Conservation (phyloP, 2,888 invertebrate genomes). For the Epistrophe eligans region DNA sequence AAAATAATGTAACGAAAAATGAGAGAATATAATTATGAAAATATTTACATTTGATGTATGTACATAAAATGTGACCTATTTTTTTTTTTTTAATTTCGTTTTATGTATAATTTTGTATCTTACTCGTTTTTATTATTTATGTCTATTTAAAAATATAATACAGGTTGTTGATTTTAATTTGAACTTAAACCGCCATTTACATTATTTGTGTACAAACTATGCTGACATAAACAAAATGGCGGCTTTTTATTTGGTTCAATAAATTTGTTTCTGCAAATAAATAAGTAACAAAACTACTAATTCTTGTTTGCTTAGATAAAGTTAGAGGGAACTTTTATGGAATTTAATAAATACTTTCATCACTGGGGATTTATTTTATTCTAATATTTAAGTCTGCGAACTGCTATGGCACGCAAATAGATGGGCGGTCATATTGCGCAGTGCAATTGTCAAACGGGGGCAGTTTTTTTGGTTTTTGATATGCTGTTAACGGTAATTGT, state of each 20-base stretch:
- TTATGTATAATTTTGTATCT: not conserved
- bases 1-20: conserved; percentile 55
- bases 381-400: conserved; percentile 56
- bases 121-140: not conserved
- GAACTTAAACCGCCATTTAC: conserved; percentile 45
- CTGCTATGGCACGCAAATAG: conserved; percentile 54
- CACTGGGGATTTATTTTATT: conserved; percentile 63
- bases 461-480: conserved; percentile 71
- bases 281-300: conserved; percentile 53
- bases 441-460: conserved; percentile 54
- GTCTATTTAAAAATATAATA: conserved; percentile 51
- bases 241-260: conserved; percentile 18
- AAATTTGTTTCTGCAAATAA: conserved; percentile 37
- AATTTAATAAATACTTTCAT: conserved; percentile 74
- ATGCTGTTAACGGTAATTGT: conserved; percentile 58
- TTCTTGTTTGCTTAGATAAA: conserved; percentile 23
- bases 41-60: conserved; percentile 68
- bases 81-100: not conserved
- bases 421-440: conserved; percentile 51
- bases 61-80: conserved; percentile 29
- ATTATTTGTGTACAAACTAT: conserved; percentile 28
- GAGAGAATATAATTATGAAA: conserved; percentile 10
- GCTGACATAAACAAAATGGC: conserved; percentile 33
- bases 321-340: conserved; percentile 32
- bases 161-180: conserved; percentile 32